Conservation (phyloP, 2,888 invertebrate species). For the Polymixis lichenea region DNA sequence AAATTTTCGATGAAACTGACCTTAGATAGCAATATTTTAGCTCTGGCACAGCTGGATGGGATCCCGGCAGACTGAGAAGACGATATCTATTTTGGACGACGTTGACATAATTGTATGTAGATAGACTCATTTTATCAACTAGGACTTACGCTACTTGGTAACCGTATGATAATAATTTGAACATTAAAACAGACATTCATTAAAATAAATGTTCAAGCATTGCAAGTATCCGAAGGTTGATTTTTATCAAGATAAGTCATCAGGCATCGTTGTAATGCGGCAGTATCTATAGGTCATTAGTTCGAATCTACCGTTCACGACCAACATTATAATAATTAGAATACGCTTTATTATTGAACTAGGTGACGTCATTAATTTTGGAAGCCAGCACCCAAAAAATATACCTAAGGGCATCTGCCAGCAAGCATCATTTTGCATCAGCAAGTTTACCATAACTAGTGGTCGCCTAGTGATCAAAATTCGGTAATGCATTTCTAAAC, state of each 20-base stretch:
- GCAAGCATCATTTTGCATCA: no score
- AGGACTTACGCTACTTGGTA: not conserved
- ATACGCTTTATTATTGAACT: slow-evolving; percentile 31
- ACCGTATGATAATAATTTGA: slow-evolving; percentile 29
- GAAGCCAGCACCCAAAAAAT: not conserved
- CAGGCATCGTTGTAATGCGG: slow-evolving; percentile 73
- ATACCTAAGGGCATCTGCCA: no score
- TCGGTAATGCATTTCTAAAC: no score
- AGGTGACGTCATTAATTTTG: slow-evolving; percentile 1
- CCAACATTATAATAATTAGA: slow-evolving; percentile 48
- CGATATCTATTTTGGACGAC: not conserved
- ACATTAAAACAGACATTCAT: slow-evolving; percentile 62
- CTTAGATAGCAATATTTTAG: not conserved
- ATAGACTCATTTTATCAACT: not conserved
- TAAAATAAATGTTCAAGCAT: slow-evolving; percentile 67
- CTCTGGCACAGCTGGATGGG: not conserved
- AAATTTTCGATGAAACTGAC: not conserved
- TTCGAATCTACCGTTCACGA: slow-evolving; percentile 65
- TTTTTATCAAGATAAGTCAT: slow-evolving; percentile 70
- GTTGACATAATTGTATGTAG: not conserved
- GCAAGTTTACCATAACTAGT: not conserved
- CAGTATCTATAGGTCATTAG: slow-evolving; percentile 71
- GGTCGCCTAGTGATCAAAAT: no score
- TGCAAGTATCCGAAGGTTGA: slow-evolving; percentile 70
- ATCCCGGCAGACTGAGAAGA: not conserved